Evolutionary conservation across 2,888 invertebrate genomes (phyloP).

Genomic region (Cheilosia pagana): DNA sequence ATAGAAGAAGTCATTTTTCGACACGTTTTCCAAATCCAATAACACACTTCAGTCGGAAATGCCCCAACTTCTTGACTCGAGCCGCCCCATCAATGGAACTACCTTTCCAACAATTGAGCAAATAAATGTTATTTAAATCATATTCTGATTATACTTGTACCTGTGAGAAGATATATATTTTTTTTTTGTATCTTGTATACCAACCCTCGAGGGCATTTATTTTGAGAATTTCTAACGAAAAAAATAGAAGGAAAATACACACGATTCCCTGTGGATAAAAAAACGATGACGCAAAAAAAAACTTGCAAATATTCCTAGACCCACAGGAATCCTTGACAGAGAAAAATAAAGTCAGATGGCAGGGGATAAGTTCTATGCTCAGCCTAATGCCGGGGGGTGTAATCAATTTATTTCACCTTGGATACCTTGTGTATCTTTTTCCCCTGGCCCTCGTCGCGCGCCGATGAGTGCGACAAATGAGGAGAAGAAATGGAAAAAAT

Average conservation of each 20-base stretch:
- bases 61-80: not conserved
- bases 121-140: constrained; percentile 61
- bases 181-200: constrained; percentile 18
- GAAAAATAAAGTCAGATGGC: constrained; percentile 1
- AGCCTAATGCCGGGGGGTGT: constrained; percentile 2
- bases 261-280: too few species aligned
- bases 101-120: not conserved
- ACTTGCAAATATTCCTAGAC: constrained; percentile 7
- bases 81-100: too few species aligned
- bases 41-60: constrained; percentile 26
- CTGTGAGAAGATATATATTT: not conserved
- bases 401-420: constrained; percentile 67
- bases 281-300: not conserved
- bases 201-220: constrained; percentile 23
- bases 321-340: constrained; percentile 28
- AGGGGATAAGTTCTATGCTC: not conserved
- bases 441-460: not conserved
- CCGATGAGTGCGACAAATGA: constrained; percentile 22
- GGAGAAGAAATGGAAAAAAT: constrained; percentile 4
- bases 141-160: constrained; percentile 51
- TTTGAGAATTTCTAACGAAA: constrained; percentile 7
- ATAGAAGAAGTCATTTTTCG: constrained; percentile 33
- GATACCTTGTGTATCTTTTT: constrained; percentile 25
- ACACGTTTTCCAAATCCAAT: constrained; percentile 28
- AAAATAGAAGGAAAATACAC: too few species aligned